Evolutionary conservation across 2,797 vertebrate species (phyloP).

Genomic region (Crenuchus spilurus): DNA sequence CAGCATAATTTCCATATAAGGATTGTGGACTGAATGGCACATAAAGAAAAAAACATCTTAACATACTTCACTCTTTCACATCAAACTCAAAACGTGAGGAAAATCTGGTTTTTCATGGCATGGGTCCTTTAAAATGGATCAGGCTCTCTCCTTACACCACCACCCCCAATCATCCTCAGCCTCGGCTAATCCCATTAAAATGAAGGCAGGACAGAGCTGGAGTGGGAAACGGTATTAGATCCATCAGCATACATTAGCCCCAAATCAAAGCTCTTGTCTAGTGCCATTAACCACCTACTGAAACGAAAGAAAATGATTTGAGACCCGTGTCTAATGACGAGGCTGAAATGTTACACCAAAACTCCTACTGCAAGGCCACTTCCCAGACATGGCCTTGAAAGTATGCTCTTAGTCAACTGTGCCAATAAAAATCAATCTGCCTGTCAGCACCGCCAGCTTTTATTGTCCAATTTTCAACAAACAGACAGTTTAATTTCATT

Average conservation of each 20-base stretch:
- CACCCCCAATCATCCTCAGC: conserved; percentile 60
- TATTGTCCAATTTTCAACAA: conserved; percentile 22
- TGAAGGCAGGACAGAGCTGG: conserved; percentile 71
- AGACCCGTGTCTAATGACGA: conserved; percentile 60
- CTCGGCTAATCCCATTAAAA: conserved; percentile 79
- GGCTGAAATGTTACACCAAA: conserved; percentile 49
- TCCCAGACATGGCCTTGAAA: conserved; percentile 28
- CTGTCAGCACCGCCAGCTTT: conserved; percentile 26
- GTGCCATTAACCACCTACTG: conserved; percentile 70
- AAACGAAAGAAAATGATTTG: conserved; percentile 66
- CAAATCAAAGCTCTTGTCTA: conserved; percentile 77
- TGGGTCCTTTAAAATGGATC: conserved; percentile 71
- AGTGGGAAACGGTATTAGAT: conserved; percentile 72
- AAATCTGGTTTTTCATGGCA: conserved; percentile 53
- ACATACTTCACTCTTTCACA: too few relatives aligned
- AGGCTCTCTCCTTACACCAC: conserved; percentile 66
- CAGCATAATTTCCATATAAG: too few relatives aligned
- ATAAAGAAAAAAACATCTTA: too few relatives aligned
- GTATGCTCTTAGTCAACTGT: background rate
- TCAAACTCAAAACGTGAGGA: too few relatives aligned
- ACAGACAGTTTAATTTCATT: conserved; percentile 11
- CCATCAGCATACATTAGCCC: conserved; percentile 75
- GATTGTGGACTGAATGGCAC: too few relatives aligned
- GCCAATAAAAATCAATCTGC: conserved; percentile 33
- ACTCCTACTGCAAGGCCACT: conserved; percentile 32